Evolutionary conservation across 2,888 invertebrate genomes (phyloP), one percentile per base, ranked within the genome.

Genomic region (Acrobasis repandana): DNA sequence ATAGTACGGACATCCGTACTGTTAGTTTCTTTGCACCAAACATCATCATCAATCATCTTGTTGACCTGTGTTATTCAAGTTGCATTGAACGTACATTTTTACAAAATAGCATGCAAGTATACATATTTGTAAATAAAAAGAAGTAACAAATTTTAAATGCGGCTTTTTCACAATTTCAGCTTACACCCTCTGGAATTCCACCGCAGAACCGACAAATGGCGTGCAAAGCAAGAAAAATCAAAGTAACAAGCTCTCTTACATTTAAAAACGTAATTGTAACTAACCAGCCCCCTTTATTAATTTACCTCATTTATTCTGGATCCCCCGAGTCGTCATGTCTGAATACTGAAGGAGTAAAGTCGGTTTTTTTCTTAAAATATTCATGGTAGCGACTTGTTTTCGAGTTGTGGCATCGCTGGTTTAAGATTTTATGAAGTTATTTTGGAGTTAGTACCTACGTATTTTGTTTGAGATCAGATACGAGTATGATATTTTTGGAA

Each of bases 251-350:
- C 84, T 90, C 88, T 89, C 88, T 90, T 89, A 88, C 90, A 89
- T 90, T 90, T 88, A 90, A 91, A 92, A 89, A 84, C 83, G 86
- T 92, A 91, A 92, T 92, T 92, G 91, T 91, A 89, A 90, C 89
- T 89, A 92, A 92, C 91, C 91, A 83, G 83, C 80, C 89, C 86
- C 83, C 84, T 80, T 90, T 90, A 92, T 91, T 91, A 90, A 91
- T 91, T 90, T 86, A 88, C 79, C 87, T 88, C 91, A 86, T 91
- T 88, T 83, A 86, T 90, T 80, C 79, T 75, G 77, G 76, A 79
- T 76, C 72, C 82, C 82, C 78, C 77, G 73, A 76, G 75, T 80
- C 81, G 54, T 84, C 85, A 83, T 82, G 83, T 80, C 75, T 73
- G 71, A 71, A 72, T 71, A 69, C 70, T 72, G 74, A 79, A 82